Evolutionary conservation across 2,113 vertebrate genomes (phyloP).

Genomic region (Ginglymostoma cirratum): DNA sequence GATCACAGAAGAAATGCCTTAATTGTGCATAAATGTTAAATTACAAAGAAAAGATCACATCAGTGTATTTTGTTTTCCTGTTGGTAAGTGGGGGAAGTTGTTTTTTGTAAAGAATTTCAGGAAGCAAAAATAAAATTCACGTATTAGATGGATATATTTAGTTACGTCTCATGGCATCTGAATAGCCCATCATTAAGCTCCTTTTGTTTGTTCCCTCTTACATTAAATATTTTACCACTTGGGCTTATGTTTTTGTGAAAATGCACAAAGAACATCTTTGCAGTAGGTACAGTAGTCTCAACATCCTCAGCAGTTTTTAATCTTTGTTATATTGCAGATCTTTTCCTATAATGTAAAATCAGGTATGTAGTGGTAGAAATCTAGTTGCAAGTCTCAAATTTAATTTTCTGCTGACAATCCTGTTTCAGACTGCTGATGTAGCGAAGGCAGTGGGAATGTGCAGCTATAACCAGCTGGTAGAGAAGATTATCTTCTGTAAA

Average conservation of each 20-base stretch:
- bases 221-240: neutral
- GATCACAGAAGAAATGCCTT: neutral
- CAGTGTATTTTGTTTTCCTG: neutral
- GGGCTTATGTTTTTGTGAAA: no score
- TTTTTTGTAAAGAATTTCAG: neutral
- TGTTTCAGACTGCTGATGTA: conserved; percentile 77
- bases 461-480: conserved; percentile 98
- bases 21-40: neutral
- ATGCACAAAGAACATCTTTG: neutral
- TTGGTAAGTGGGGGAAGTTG: neutral
- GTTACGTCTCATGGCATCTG: neutral
- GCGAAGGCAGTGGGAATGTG: conserved; percentile 95
- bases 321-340: neutral
- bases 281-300: neutral
- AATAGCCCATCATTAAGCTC: neutral
- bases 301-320: neutral
- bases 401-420: conserved; percentile 26
- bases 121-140: neutral
- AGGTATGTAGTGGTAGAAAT: neutral
- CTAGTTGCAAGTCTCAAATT: neutral
- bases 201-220: neutral
- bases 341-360: neutral
- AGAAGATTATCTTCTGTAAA: conserved; percentile 97
- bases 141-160: neutral
- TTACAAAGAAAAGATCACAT: neutral